Conservation (phyloP, 2,113 vertebrate species). For the Thalassarche chlororhynchos region DNA sequence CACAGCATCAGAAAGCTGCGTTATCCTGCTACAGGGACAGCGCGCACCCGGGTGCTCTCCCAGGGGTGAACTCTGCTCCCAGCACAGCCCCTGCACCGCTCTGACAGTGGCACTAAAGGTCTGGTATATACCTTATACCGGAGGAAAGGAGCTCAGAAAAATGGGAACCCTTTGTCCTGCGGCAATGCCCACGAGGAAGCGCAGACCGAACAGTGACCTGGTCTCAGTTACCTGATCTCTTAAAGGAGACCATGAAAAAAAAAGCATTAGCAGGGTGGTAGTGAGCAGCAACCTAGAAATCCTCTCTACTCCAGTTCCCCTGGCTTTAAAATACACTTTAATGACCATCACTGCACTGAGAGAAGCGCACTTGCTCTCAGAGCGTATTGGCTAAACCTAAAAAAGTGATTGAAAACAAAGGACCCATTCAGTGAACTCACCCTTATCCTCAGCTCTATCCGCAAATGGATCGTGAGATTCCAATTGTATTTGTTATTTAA, state of each 20-base stretch:
- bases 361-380: neutral
- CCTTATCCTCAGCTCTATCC: neutral
- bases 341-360: neutral
- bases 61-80: neutral
- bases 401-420: conserved; percentile 8
- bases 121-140: too few relatives aligned
- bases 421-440: neutral
- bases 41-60: neutral
- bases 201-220: neutral
- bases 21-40: neutral
- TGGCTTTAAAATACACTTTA: neutral
- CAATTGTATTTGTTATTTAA: conserved; percentile 16
- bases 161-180: neutral
- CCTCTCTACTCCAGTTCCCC: neutral
- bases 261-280: neutral
- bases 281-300: neutral
- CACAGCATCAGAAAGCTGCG: neutral
- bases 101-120: neutral
- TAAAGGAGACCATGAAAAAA: neutral
- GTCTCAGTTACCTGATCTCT: neutral
- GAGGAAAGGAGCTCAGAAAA: neutral
- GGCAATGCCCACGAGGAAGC: neutral
- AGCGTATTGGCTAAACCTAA: neutral
- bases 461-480: neutral
- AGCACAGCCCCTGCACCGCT: neutral